Base-by-base conservation (phyloP, 2,113 vertebrate species). In the Opisthocomus hoazin region DNA sequence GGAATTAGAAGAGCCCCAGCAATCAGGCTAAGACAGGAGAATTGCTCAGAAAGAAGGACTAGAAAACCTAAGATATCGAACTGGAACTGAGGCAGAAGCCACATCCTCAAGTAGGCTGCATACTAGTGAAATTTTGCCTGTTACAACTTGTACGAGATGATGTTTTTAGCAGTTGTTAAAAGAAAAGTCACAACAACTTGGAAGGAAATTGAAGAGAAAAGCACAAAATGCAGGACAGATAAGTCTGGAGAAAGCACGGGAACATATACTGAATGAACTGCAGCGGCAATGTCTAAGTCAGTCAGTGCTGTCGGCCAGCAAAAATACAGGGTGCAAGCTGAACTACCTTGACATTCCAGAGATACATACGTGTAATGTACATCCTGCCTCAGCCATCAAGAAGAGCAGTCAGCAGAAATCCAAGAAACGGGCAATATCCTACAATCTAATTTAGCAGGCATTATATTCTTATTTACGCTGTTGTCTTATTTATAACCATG, bases 281-380 rank as follows among this genome's bases (percentile, higher is more conserved):
- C 68, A 41, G 41, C 1, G 12, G n/a, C 16, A 57, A 20, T 15
- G 20, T 15, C 53, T 70, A 16, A 46, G 26, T 9, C 15, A 0
- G 11, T 20, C 57, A 36, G 45, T 10, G 11, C 43, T 22, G 10
- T 0, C 2, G 61, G 37, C 71, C 84, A 83, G 36, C 81, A 75
- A 69, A 63, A 26, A 48, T 1, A 12, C 15, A 6, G 2, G 22
- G n/a, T 29, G 30, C 23, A 70, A 75, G 54, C 60, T 18, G 23
- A n/a, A 81, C 23, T 21, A 22, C 29, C 63, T 30, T n/a, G 53
- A 56, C 22, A 5, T 69, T 27, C 57, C 26, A 34, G 34, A 79
- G 27, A n/a, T 8, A 54, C 3, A 4, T 4, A 10, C 4, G 13
- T 1, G 26, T 32, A 21, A 66, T 0, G 5, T 34, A 27, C 26